Evolutionary conservation across 2,888 invertebrate genomes (phyloP), one percentile per base, ranked within the genome.

Genomic region (Encarsia formosa): DNA sequence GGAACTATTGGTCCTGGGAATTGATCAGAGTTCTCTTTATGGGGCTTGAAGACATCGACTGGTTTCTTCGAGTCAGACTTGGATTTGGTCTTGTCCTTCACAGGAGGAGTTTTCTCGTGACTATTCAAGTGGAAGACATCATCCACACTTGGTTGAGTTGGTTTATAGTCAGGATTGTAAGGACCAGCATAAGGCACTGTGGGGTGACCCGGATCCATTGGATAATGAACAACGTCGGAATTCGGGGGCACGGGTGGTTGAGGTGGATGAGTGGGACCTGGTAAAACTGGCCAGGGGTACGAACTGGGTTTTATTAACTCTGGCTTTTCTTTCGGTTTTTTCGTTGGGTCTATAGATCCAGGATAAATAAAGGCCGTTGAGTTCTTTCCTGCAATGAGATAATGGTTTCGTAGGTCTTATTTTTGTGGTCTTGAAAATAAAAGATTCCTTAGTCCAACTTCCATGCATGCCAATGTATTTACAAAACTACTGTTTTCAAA

Each of bases 111-210:
- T 22, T 65, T 66, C 43, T 70, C 68, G 16, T 52, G 45, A 8
- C 4, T 19, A 5, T 60, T 53, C 22, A 72, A 59, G 45, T 67
- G 70, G 45, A 73, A 72, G n/a, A 71, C 59, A 19, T 73, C 64
- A 34, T 69, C 72, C 15, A 69, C 57, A 19, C 59, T 67, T 9
- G 68, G 66, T 26, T 64, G 62, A 5, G 65, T 69, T 23, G 69
- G 69, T 51, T 65, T 66, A 57, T 63, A 75, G 53, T 75, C 70
- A 11, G 77, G 76, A 68, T 68, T 76, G 59, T 75, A 75, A 5
- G 78, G 76, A 13, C 77, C 77, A 53, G 74, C 69, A 61, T 76
- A 75, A 2, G 74, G 65, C 19, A 66, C 47, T 11, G 66, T 70
- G 4, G 71, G 70, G 52, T 68, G 68, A 38, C 69, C 71, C 11